phyloP scores from a whole-genome alignment of 2,113 vertebrate species.

The Anoplopoma fimbria region DNA sequence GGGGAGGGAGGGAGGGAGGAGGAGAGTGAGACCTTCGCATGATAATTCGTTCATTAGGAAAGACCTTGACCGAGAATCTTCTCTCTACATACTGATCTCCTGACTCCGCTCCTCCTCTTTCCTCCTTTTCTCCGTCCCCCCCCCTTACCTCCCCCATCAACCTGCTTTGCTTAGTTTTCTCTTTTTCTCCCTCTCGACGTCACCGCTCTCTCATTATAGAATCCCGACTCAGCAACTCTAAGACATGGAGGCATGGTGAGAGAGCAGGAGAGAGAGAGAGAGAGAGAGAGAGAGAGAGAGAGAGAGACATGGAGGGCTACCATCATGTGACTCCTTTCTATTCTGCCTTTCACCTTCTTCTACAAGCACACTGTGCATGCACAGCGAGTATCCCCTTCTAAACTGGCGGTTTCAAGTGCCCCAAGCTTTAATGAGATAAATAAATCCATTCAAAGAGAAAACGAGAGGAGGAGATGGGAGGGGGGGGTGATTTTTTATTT shows the following conservation, averaged over 20 bases:
- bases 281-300: conserved; percentile 21
- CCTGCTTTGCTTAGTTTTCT: conserved; percentile 72
- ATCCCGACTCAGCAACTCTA: conserved; percentile 78
- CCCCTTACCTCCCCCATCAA: background rate
- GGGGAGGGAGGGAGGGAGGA: conserved; percentile 17
- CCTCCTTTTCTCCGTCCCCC: conserved; percentile 24
- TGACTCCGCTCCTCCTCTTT: conserved; percentile 61
- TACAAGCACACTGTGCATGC: conserved; percentile 38
- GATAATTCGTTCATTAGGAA: conserved; percentile 80
- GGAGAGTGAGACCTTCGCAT: conserved; percentile 67
- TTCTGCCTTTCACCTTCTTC: conserved; percentile 52
- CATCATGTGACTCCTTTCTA: conserved; percentile 57
- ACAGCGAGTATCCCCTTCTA: conserved; percentile 33
- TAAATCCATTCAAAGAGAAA: conserved; percentile 60
- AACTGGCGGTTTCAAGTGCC: conserved; percentile 43
- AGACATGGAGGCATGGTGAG: conserved; percentile 35
- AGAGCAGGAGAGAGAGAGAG: conserved; percentile 1
- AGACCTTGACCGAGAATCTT: conserved; percentile 79
- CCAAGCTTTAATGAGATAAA: conserved; percentile 62
- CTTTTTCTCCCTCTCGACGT: conserved; percentile 71
- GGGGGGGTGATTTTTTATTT: conserved; percentile 7
- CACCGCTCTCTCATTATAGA: conserved; percentile 78
- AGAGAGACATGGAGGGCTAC: conserved; percentile 34
- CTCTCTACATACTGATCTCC: conserved; percentile 68
- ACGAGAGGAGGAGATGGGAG: conserved; percentile 15